Evolutionary conservation across 2,797 vertebrate genomes (phyloP), one percentile per base, ranked within the genome.

Genomic region (Acomys russatus): DNA sequence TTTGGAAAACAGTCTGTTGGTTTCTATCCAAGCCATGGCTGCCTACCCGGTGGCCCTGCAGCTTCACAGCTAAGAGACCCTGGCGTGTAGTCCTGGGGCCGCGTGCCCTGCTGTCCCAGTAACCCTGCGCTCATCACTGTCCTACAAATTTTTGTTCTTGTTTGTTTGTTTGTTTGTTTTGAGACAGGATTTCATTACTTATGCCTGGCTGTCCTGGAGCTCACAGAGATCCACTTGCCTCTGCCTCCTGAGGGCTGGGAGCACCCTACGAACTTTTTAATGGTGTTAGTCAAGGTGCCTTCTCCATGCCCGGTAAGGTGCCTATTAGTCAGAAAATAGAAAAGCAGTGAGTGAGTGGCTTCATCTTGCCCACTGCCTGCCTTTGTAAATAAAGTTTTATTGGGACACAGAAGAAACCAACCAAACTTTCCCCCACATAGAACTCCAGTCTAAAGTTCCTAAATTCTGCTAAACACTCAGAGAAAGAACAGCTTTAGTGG

Each of bases 351-450:
- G 59, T 54, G 28, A 64, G 61, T 20, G 12, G 51, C 23, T 79
- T 83, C 35, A 51, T 44, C n/a, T 44, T 33, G 35, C 77, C 76
- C 38, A 30, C 73, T 77, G 15, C 51, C 18, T 84, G 74, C 59
- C 89, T 94, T 54, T 84, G 44, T 80, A 68, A 90, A 54, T 85
- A 76, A 95, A 89, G 61, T 89, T 92, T 90, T 80, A 73, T 30
- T 66, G 54, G 71, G 54, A 74, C 44, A 82, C 20, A 93, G 76
- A 77, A 56, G 70, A 94, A 73, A 74, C 38, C 33, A 90, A 79
- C 20, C n/a, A 80, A 61, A 38, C 38, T 33, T n/a, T 2, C 11
- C 18, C 30, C 22, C 68, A 18, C 1, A 30, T 10, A n/a, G 7
- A 44, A 79, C 35, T 59, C 28, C 35, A 79, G 71, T 17, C 49